These are phyloP conservation scores for Denticeps clupeoides DNA, from an alignment of 2,797 vertebrate species.

Conservation along the genomic window DNA sequence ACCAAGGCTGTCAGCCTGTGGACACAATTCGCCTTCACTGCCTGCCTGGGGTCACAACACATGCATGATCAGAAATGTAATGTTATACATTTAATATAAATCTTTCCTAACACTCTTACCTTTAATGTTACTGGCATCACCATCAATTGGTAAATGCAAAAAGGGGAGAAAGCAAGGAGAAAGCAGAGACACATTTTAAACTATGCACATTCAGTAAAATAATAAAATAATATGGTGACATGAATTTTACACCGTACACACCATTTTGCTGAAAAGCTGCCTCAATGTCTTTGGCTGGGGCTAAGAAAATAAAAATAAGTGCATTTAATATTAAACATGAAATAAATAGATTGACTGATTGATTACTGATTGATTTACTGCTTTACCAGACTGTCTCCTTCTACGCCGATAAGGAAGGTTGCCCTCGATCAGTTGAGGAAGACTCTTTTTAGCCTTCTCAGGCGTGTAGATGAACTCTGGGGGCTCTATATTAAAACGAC, in stretches of 20 bases:
- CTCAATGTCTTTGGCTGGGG: slow-evolving; percentile 64
- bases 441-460: slow-evolving; percentile 58
- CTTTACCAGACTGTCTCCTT: slow-evolving; percentile 65
- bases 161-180: too few species aligned
- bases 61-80: not conserved
- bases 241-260: slow-evolving; percentile 35
- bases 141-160: too few species aligned
- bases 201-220: too few species aligned
- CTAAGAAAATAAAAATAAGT: slow-evolving; percentile 40
- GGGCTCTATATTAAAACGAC: slow-evolving; percentile 47
- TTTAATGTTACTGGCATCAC: too few species aligned
- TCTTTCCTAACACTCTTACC: too few species aligned
- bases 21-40: slow-evolving; percentile 62
- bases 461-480: slow-evolving; percentile 64
- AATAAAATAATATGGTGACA: too few species aligned
- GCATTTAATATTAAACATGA: not conserved
- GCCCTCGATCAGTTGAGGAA: slow-evolving; percentile 57
- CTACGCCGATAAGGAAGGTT: slow-evolving; percentile 50
- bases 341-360: not conserved
- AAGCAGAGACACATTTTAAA: too few species aligned
- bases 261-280: slow-evolving; percentile 46
- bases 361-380: not conserved
- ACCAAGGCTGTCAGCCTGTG: slow-evolving; percentile 38
- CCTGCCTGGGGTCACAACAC: slow-evolving; percentile 39
- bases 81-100: too few species aligned